Conservation (phyloP, 2,888 invertebrate species). For the Melieria picta region DNA sequence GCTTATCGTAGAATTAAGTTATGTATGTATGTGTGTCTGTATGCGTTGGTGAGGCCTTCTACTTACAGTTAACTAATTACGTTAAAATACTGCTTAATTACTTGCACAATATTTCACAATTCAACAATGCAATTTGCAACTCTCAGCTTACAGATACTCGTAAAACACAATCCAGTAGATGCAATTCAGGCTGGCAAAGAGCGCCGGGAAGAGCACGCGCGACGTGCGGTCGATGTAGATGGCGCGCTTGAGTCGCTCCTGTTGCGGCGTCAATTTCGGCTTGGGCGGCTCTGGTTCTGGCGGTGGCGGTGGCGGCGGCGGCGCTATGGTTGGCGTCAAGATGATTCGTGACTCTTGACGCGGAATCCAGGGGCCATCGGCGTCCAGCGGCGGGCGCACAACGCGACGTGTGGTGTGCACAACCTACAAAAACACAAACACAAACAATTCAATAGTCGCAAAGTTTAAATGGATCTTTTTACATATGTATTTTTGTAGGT, state of each 20-base stretch:
- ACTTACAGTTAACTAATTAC: too few relatives aligned
- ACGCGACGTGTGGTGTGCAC: constrained; percentile 56
- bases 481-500: too few relatives aligned
- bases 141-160: constrained; percentile 71
- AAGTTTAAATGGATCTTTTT: too few relatives aligned
- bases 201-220: constrained; percentile 75
- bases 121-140: not conserved
- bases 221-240: constrained; percentile 78
- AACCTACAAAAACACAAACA: constrained; percentile 41
- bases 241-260: constrained; percentile 72
- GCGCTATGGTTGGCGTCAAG: constrained; percentile 59
- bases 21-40: too few relatives aligned
- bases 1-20: too few relatives aligned
- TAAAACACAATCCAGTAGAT: constrained; percentile 81
- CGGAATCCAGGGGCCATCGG: constrained; percentile 65
- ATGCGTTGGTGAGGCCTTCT: too few relatives aligned
- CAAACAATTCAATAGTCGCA: not conserved
- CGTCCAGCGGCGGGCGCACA: constrained; percentile 59
- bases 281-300: constrained; percentile 64
- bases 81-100: too few relatives aligned
- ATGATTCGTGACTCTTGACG: constrained; percentile 64
- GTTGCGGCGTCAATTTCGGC: constrained; percentile 69
- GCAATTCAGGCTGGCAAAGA: constrained; percentile 75
- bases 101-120: too few relatives aligned
- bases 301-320: constrained; percentile 59